These are phyloP conservation scores for Alentia gelatinosa DNA, from an alignment of 2,888 invertebrate species.

Conservation along the genomic window DNA sequence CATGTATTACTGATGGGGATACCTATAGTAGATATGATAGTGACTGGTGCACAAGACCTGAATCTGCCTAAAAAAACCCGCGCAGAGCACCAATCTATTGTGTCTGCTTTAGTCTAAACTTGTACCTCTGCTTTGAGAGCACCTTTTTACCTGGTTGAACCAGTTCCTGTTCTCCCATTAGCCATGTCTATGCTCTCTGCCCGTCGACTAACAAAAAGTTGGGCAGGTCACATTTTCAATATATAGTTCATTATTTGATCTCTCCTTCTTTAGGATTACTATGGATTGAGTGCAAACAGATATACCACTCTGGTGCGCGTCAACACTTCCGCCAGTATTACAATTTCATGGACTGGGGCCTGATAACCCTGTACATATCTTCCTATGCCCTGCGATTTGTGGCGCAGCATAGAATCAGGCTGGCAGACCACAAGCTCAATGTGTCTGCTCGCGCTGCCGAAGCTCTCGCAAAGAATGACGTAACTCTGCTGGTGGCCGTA, in stretches of 20 bases:
- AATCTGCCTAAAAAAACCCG: no score
- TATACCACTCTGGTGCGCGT: slow-evolving; percentile 63
- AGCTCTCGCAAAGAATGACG: slow-evolving; percentile 45
- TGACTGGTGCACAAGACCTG: no score
- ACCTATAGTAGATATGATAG: no score
- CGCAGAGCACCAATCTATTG: no score
- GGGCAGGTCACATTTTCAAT: no score
- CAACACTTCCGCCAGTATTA: slow-evolving; percentile 67
- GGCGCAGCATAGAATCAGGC: slow-evolving; percentile 16
- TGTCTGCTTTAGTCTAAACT: no score
- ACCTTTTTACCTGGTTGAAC: no score
- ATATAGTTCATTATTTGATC: neutral
- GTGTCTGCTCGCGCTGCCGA: slow-evolving; percentile 13
- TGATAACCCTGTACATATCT: slow-evolving; percentile 66
- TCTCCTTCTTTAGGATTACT: slow-evolving; percentile 64
- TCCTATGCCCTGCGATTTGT: slow-evolving; percentile 64
- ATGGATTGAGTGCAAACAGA: slow-evolving; percentile 68
- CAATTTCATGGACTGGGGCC: slow-evolving; percentile 67
- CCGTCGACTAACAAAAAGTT: no score
- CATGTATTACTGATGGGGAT: no score
- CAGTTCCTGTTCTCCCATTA: no score
- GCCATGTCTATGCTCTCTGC: no score
- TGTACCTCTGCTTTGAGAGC: no score
- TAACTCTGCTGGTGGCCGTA: neutral
- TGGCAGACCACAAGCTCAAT: slow-evolving; percentile 50